A percentile compares a stretch with the other conserved stretches of the same genome.
These are phyloP conservation scores for Notothenia coriiceps DNA, from an alignment of 2,113 vertebrate genomes.

Conservation along the genomic window DNA sequence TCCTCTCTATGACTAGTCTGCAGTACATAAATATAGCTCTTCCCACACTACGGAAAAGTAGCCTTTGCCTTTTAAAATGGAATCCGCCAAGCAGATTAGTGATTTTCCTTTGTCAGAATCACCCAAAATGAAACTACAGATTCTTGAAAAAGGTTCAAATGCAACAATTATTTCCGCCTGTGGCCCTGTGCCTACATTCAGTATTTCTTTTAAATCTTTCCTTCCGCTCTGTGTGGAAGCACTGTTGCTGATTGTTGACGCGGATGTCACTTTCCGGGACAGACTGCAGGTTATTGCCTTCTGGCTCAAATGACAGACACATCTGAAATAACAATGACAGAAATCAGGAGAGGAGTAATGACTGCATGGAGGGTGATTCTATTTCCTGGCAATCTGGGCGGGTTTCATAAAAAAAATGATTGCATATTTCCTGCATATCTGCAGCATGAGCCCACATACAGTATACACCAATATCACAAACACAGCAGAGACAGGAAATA, in stretches of 20 bases:
- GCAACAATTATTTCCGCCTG: not conserved
- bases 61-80: not conserved
- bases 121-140: not conserved
- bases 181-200: not conserved
- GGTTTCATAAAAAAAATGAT: conserved; percentile 30
- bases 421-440: conserved; percentile 26
- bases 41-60: not conserved
- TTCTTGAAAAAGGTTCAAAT: not conserved
- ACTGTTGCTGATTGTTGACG: conserved; percentile 9
- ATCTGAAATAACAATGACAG: conserved; percentile 35
- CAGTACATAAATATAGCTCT: not conserved
- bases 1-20: not conserved
- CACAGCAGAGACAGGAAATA: not conserved
- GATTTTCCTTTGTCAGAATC: not conserved
- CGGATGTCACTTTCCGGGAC: conserved; percentile 22
- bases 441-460: conserved; percentile 27
- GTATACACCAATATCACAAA: not conserved
- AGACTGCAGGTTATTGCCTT: conserved; percentile 2
- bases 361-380: conserved; percentile 24
- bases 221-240: not conserved
- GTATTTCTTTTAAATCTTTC: not conserved
- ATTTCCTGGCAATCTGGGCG: conserved; percentile 49
- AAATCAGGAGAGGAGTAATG: conserved; percentile 50
- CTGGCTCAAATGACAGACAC: conserved; percentile 16
- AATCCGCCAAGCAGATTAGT: not conserved